These are phyloP conservation scores for Smutsia gigantea DNA, from an alignment of 2,797 vertebrate genomes.

Conservation along the genomic window DNA sequence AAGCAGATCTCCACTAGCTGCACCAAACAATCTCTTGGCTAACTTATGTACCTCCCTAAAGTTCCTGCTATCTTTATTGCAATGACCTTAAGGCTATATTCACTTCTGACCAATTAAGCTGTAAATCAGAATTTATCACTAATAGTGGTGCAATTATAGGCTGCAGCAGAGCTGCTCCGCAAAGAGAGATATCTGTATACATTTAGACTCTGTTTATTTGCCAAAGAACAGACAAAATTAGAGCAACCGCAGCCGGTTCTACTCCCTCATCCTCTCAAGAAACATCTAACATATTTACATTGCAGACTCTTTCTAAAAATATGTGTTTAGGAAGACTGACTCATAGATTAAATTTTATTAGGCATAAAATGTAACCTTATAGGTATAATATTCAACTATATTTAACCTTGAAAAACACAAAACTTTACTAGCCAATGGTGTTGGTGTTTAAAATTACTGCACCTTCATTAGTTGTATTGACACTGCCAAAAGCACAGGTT, in stretches of 20 bases:
- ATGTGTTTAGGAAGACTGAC: background rate
- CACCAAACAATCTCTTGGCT: conserved; percentile 39
- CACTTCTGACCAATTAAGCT: conserved; percentile 81
- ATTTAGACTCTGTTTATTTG: conserved; percentile 76
- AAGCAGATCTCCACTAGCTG: conserved; percentile 30
- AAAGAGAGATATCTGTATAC: conserved; percentile 76
- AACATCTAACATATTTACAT: conserved; percentile 23
- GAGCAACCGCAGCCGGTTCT: conserved; percentile 30
- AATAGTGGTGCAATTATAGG: conserved; percentile 76
- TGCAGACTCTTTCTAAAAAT: conserved; percentile 33
- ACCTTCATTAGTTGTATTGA: conserved; percentile 43
- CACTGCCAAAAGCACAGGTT: conserved; percentile 37
- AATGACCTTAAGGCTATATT: conserved; percentile 79
- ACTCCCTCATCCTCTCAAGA: background rate
- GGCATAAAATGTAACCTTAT: conserved; percentile 12
- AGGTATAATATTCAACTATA: background rate
- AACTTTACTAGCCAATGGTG: background rate
- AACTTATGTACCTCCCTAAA: conserved; percentile 68
- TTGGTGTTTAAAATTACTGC: conserved; percentile 45
- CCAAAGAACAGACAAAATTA: conserved; percentile 70
- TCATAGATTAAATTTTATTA: conserved; percentile 48
- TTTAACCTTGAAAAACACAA: conserved; percentile 19
- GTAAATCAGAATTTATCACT: conserved; percentile 82
- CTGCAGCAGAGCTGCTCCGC: conserved; percentile 72
- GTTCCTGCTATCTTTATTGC: conserved; percentile 71